Conservation (phyloP, 2,888 invertebrate genomes). For the Acanthoscelides obtectus region DNA sequence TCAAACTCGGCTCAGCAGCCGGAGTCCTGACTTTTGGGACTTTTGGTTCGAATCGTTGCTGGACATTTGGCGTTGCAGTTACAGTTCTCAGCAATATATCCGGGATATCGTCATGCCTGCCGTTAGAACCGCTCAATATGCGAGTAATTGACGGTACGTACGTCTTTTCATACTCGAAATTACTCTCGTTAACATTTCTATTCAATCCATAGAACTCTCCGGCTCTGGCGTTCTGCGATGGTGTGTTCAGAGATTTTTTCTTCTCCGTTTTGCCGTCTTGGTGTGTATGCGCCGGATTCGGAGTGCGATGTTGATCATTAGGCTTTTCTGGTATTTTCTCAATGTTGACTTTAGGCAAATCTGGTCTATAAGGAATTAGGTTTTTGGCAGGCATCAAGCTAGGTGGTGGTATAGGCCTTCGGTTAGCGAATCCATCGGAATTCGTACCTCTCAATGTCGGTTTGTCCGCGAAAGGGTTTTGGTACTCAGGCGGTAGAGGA, state of each 20-base stretch:
- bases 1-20: conserved; percentile 33
- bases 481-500: conserved; percentile 76
- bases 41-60: conserved; percentile 33
- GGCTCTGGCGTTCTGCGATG: conserved; percentile 59
- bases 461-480: conserved; percentile 84
- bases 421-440: conserved; percentile 62
- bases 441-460: conserved; percentile 70
- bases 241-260: conserved; percentile 72
- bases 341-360: conserved; percentile 47
- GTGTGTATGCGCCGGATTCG: conserved; percentile 13
- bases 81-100: conserved; percentile 69
- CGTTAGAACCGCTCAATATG: conserved; percentile 81
- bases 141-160: conserved; percentile 76
- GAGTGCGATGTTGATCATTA: conserved; percentile 18
- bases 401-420: conserved; percentile 79
- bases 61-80: conserved; percentile 49
- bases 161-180: conserved; percentile 46
- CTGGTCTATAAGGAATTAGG: conserved; percentile 76
- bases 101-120: conserved; percentile 75
- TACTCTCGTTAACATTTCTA: conserved; percentile 40
- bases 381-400: conserved; percentile 75
- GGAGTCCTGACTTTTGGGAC: conserved; percentile 35
- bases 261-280: conserved; percentile 45
- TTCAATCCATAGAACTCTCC: conserved; percentile 43
- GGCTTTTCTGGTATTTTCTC: conserved; percentile 35